phyloP scores from a whole-genome alignment of 2,113 vertebrate species.

The Pteronura brasiliensis region DNA sequence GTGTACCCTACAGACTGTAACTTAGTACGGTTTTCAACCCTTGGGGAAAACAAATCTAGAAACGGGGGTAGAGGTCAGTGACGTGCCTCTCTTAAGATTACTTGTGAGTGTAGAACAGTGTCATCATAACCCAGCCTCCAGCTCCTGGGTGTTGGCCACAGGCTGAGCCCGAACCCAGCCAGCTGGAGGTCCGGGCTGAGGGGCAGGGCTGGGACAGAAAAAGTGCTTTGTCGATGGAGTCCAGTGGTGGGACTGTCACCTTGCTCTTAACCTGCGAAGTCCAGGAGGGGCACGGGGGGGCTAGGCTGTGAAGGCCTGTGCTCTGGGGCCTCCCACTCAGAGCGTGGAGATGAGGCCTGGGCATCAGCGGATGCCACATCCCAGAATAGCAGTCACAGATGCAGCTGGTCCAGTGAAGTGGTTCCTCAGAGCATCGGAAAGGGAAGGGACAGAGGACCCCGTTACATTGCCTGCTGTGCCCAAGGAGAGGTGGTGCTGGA shows the following conservation, averaged over 20 bases:
- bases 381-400: background rate
- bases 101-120: background rate
- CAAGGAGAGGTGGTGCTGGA: background rate
- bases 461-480: background rate
- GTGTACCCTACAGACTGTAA: too few species aligned
- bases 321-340: accelerated
- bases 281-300: background rate
- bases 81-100: background rate
- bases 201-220: accelerated
- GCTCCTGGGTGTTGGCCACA: background rate
- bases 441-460: background rate
- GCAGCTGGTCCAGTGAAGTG: background rate
- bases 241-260: background rate
- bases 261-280: background rate
- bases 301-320: background rate
- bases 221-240: background rate
- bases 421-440: background rate
- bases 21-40: background rate
- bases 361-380: background rate
- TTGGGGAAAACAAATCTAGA: background rate
- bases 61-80: background rate
- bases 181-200: accelerated
- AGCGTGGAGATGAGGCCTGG: background rate
- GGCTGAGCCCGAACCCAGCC: background rate
- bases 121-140: background rate